Conservation (phyloP, 2,888 invertebrate genomes). For the Drosophila nigricruria region DNA sequence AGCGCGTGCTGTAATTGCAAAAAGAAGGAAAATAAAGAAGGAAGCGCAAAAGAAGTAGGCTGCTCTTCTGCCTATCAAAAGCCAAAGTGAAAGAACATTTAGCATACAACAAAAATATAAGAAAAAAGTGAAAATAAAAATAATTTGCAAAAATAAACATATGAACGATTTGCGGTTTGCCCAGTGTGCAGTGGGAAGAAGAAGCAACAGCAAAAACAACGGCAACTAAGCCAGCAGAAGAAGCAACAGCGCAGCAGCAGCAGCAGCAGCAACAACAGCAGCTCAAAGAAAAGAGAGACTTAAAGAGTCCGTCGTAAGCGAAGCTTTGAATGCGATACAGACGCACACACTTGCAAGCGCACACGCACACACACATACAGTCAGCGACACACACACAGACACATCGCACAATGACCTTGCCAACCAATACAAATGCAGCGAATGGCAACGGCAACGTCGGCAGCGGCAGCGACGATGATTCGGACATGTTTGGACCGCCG, state of each 20-base stretch:
- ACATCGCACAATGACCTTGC: slow-evolving; percentile 82
- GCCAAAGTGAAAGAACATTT: neutral
- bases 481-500: slow-evolving; percentile 91
- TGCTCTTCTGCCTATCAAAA: slow-evolving; percentile 19
- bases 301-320: neutral
- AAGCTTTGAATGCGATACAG: slow-evolving; percentile 27
- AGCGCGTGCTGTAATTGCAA: slow-evolving; percentile 8
- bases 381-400: slow-evolving; percentile 10
- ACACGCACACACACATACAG: slow-evolving; percentile 9
- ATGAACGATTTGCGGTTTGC: slow-evolving; percentile 57
- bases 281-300: slow-evolving; percentile 19
- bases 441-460: slow-evolving; percentile 33
- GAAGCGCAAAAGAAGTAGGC: neutral
- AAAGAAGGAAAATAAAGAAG: neutral
- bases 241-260: slow-evolving; percentile 23
- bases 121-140: neutral
- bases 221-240: slow-evolving; percentile 26
- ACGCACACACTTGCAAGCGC: slow-evolving; percentile 22
- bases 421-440: slow-evolving; percentile 75
- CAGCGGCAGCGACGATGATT: slow-evolving; percentile 84
- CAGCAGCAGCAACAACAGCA: slow-evolving; percentile 27
- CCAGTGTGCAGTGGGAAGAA: slow-evolving; percentile 52
- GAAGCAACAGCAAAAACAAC: too few relatives aligned
- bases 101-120: neutral
- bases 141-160: neutral